Conservation (phyloP, 2,888 invertebrate genomes). For the Drosophila kuntzei region DNA sequence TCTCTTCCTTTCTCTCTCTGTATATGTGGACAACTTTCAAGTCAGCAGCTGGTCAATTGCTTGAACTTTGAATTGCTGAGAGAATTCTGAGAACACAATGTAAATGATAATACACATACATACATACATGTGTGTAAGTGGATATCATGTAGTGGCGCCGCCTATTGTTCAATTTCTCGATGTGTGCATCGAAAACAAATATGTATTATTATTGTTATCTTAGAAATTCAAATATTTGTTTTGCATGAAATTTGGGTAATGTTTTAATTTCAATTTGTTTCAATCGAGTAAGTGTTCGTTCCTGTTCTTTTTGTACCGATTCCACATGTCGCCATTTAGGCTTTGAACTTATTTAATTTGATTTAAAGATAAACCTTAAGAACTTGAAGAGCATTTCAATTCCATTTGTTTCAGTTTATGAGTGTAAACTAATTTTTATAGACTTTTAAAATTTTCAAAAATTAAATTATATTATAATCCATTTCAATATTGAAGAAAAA, state of each 20-base stretch:
- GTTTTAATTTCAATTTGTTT: constrained; percentile 8
- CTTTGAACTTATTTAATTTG: too few species aligned
- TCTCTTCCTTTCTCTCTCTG: too few species aligned
- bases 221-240: constrained; percentile 3
- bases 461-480: too few species aligned
- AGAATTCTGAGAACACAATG: constrained; percentile 16
- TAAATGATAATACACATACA: constrained; percentile 13
- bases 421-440: too few species aligned
- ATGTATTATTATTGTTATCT: not conserved
- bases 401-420: not conserved
- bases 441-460: too few species aligned
- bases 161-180: constrained; percentile 14
- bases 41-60: constrained; percentile 46
- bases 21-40: constrained; percentile 38
- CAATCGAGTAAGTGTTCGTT: too few species aligned
- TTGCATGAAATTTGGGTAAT: not conserved
- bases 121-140: not conserved
- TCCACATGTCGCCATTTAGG: not conserved
- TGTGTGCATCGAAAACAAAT: not conserved
- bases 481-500: too few species aligned
- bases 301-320: not conserved
- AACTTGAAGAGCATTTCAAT: not conserved
- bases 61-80: constrained; percentile 48
- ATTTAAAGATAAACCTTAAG: not conserved
- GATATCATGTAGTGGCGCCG: constrained; percentile 24